These are phyloP conservation scores for Morinoia aosen DNA, from an alignment of 2,888 invertebrate species.

Conservation along the genomic window DNA sequence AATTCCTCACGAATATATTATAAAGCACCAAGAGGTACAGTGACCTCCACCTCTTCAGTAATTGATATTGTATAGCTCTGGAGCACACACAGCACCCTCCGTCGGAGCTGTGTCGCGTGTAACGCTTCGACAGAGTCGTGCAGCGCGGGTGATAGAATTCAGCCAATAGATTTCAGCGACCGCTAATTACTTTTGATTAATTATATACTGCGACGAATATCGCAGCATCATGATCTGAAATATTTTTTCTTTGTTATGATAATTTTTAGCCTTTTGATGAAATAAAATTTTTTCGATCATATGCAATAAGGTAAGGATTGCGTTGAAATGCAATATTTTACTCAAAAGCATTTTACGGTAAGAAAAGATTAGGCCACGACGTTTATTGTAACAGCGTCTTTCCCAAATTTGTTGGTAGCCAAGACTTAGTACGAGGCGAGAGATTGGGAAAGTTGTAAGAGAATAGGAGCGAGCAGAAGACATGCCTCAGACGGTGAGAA, in stretches of 20 bases:
- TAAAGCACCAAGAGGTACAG: not conserved
- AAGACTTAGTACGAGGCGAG: not conserved
- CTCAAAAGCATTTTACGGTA: too few species aligned
- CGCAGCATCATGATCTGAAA: not conserved
- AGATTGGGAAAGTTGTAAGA: not conserved
- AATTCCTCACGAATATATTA: constrained; percentile 17
- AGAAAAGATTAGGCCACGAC: not conserved
- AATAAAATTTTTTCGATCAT: too few species aligned
- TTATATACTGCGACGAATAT: not conserved
- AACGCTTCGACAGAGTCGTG: not conserved
- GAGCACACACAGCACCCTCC: not conserved
- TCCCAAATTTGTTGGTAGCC: not conserved
- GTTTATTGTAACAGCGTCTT: not conserved
- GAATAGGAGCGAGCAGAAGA: not conserved
- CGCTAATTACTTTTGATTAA: not conserved
- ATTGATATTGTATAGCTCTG: constrained; percentile 12
- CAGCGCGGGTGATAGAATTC: not conserved
- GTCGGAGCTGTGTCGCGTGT: not conserved
- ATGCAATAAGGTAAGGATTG: too few species aligned
- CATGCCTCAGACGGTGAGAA: not conserved
- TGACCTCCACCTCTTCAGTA: constrained; percentile 2
- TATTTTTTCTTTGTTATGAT: too few species aligned
- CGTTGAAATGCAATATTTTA: too few species aligned
- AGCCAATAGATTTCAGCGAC: not conserved
- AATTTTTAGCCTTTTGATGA: too few species aligned